phyloP scores from a whole-genome alignment of 64 coral and sea anemone species.

The Orbicella faveolata region DNA sequence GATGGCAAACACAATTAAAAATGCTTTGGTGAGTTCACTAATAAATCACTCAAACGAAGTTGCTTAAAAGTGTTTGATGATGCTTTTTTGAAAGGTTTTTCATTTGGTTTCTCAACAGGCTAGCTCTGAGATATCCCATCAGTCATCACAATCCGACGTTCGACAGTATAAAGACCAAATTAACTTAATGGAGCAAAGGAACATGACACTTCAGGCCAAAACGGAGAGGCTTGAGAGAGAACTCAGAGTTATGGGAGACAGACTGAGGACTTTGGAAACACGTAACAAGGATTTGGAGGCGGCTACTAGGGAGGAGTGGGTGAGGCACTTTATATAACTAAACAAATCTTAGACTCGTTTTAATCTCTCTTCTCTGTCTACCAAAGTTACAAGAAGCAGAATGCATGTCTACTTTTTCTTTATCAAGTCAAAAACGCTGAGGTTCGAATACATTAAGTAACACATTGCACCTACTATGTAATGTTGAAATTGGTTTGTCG shows the following conservation, averaged over 20 bases:
- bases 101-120: background rate
- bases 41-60: background rate
- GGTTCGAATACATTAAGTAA: too few relatives aligned
- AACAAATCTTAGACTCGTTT: too few relatives aligned
- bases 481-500: too few relatives aligned
- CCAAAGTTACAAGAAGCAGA: too few relatives aligned
- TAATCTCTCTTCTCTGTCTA: too few relatives aligned
- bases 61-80: background rate
- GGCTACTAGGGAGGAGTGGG: conserved; percentile 6
- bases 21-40: conserved; percentile 15
- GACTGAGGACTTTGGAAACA: conserved; percentile 64
- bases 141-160: conserved; percentile 35
- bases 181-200: conserved; percentile 78
- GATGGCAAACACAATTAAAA: conserved; percentile 28
- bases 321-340: background rate
- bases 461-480: too few relatives aligned
- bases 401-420: background rate
- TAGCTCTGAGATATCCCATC: background rate
- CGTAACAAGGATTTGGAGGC: conserved; percentile 36
- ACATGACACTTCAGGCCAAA: conserved; percentile 77
- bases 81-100: too few relatives aligned
- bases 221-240: conserved; percentile 88
- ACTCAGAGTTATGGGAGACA: conserved; percentile 63
- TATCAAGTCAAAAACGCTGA: background rate
- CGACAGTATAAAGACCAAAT: conserved; percentile 76